These are phyloP conservation scores for Nomada flava DNA, from an alignment of 2,888 invertebrate species.

Conservation along the genomic window DNA sequence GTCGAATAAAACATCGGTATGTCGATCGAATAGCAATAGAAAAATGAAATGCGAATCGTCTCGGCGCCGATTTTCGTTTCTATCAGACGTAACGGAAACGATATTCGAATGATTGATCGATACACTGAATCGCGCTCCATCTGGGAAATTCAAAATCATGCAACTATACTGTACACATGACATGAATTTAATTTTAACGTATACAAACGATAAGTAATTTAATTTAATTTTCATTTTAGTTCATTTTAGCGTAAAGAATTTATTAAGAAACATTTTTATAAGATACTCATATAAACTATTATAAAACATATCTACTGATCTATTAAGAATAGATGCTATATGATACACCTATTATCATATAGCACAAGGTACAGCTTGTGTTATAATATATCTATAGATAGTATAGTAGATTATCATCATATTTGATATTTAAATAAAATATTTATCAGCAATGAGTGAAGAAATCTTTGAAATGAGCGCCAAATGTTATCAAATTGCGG, in stretches of 20 bases:
- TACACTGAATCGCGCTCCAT: background rate
- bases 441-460: background rate
- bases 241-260: background rate
- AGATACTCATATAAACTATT: too few species aligned
- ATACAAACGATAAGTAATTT: background rate
- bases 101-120: conserved; percentile 23
- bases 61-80: conserved; percentile 15
- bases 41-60: conserved; percentile 6
- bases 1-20: conserved; percentile 64
- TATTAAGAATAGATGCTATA: too few species aligned
- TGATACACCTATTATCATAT: too few species aligned
- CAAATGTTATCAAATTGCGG: too few species aligned
- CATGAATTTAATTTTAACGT: background rate
- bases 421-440: background rate
- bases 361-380: background rate
- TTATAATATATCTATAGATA: too few species aligned
- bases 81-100: background rate
- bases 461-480: background rate
- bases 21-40: background rate
- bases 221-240: background rate
- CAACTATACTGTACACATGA: background rate
- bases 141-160: background rate
- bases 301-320: too few species aligned
- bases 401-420: background rate
- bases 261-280: background rate